Evolutionary conservation across 2,888 invertebrate species (phyloP), one percentile per base, ranked within the genome.

Genomic region (Resseliella maxima): DNA sequence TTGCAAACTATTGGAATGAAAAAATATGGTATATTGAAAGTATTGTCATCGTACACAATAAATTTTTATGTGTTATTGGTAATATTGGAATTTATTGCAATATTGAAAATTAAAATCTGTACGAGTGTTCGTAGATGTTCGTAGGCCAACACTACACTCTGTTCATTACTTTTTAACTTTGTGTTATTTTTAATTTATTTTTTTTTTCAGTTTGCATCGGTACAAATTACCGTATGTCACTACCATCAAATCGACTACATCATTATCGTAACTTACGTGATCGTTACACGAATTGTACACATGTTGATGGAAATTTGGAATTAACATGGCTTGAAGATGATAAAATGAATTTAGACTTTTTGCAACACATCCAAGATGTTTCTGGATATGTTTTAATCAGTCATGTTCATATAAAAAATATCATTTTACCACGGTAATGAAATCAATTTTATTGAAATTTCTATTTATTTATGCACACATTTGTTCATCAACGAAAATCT

Each of bases 251-350:
- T 92, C 94, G 96, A 88, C 95, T 96, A 88, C 97, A 97, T 89
- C 98, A 98, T 92, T 97, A 97, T 92, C 94, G 97, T 89, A 98
- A 98, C 92, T 93, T 98, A 89, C 95, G 96, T 89, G 97, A 98
- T 92, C 94, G 97, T 88, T 99, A 98, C 93, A 97, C 96, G 88
- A 99, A 99, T 92, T 99, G 99, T 92, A 99, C 98, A 41, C 98
- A 98, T 92, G 98, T 99, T 88, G 98, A 98, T 90, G 99, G 99
- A 87, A 99, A 99, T 92, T 93, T 99, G 90, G 99, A 99, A 92
- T 93, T 99, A 88, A 98, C 98, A 88, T 98, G 98, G 97, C 94
- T 99, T 83, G 94, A 96, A 91, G 96, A 97, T 92, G 93, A 95
- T 88, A 94, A 95, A 87, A 93, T 95, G 91, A 98, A 98, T 90